These are phyloP conservation scores for Mycteria americana DNA, from an alignment of 2,797 vertebrate genomes.

Conservation along the genomic window DNA sequence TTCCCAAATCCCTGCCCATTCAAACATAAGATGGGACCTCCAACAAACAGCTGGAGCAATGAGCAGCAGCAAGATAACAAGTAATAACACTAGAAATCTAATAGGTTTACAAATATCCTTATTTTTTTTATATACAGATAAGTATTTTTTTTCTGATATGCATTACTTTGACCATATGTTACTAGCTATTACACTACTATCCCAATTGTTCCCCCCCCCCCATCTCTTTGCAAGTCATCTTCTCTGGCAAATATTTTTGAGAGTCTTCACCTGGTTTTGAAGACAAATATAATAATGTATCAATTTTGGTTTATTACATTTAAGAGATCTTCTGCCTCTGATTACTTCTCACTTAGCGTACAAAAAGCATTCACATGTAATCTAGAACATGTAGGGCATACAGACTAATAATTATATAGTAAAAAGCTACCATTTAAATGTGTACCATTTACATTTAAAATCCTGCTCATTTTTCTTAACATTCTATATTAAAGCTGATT, in stretches of 20 bases:
- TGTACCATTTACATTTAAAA: slow-evolving; percentile 1
- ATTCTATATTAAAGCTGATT: slow-evolving; percentile 32
- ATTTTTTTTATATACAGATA: not conserved
- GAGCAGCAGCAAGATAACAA: not conserved
- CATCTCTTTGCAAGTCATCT: not conserved
- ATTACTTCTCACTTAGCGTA: not conserved
- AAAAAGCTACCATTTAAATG: not conserved
- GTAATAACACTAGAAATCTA: not conserved
- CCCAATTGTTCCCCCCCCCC: not conserved
- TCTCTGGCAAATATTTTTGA: not conserved
- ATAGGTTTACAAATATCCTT: not conserved
- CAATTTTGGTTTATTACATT: not conserved
- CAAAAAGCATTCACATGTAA: not conserved
- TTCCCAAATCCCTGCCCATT: not conserved
- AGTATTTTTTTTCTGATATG: not conserved
- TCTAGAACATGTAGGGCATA: not conserved
- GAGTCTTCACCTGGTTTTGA: not conserved
- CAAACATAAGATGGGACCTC: not conserved
- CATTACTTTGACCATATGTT: not conserved
- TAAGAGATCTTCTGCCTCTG: not conserved
- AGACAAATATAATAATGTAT: not conserved
- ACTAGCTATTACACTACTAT: not conserved
- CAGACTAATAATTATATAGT: not conserved
- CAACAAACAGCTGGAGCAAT: not conserved
- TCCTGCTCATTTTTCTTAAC: not conserved